A percentile compares a stretch with the other conserved stretches of the same genome.
Conservation (phyloP, 2,113 vertebrate species). For the Halcyon senegalensis region DNA sequence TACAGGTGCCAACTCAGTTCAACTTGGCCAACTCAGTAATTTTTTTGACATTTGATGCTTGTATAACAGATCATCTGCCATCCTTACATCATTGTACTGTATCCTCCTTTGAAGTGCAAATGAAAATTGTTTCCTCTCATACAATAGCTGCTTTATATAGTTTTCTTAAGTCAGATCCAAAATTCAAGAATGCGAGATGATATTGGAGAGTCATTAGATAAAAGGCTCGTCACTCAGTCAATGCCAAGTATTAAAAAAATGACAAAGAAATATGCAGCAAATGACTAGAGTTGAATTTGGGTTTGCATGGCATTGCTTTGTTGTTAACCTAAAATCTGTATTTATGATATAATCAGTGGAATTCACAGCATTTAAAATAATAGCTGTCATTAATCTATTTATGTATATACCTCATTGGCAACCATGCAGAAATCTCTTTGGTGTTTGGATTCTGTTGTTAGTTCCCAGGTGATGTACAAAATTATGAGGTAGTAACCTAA, state of each 20-base stretch:
- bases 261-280: background rate
- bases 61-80: slow-evolving; percentile 25
- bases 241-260: slow-evolving; percentile 28
- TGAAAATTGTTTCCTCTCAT: slow-evolving; percentile 63
- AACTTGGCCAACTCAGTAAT: background rate
- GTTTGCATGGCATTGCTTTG: background rate
- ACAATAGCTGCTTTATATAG: slow-evolving; percentile 67
- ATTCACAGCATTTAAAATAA: background rate
- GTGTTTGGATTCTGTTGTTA: background rate
- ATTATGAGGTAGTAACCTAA: background rate
- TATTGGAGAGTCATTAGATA: slow-evolving; percentile 30
- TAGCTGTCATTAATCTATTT: background rate
- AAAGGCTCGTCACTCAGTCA: slow-evolving; percentile 13
- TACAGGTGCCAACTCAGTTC: slow-evolving; percentile 32
- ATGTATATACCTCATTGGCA: background rate
- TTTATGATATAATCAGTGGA: background rate
- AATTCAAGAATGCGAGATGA: slow-evolving; percentile 67
- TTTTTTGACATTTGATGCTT: background rate
- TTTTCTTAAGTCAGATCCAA: slow-evolving; percentile 70
- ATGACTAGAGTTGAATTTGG: background rate
- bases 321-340: slow-evolving; percentile 14
- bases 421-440: background rate
- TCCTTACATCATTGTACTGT: slow-evolving; percentile 2
- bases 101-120: slow-evolving; percentile 53
- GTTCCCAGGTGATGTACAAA: background rate